These are phyloP conservation scores for Tarsius wallacei DNA, from an alignment of 2,797 vertebrate species.

Conservation along the genomic window DNA sequence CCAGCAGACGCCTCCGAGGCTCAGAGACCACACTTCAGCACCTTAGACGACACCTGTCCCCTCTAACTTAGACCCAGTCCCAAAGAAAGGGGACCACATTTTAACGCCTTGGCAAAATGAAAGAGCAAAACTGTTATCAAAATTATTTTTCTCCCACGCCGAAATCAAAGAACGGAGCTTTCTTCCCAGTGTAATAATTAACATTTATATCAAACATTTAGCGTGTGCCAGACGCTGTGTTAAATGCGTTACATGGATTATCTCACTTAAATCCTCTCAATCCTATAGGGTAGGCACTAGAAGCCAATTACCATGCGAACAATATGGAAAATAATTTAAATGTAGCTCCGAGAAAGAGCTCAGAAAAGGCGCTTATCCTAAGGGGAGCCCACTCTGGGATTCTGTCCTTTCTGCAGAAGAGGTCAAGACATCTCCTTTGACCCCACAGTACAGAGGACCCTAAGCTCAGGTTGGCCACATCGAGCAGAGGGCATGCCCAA, in stretches of 20 bases:
- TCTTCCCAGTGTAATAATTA: not conserved
- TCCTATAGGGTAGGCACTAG: not conserved
- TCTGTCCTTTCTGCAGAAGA: not conserved
- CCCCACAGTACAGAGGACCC: not conserved
- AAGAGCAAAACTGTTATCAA: not conserved
- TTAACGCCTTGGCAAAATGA: not conserved
- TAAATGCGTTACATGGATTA: not conserved
- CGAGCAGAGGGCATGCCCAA: not conserved
- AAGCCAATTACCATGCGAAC: not conserved
- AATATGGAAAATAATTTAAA: not conserved
- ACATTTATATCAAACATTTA: not conserved
- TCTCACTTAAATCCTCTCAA: conserved; percentile 9
- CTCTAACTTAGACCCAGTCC: not conserved
- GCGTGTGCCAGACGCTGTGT: not conserved
- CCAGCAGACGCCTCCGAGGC: not conserved
- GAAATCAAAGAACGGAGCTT: conserved; percentile 8
- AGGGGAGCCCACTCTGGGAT: not conserved
- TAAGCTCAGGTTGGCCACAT: not conserved
- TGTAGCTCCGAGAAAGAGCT: not conserved
- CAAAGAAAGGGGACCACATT: not conserved
- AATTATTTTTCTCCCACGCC: not conserved
- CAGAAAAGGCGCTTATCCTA: not conserved
- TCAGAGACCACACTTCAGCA: not conserved
- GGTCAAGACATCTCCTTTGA: not conserved
- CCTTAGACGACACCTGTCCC: not conserved